Base-by-base conservation (phyloP, 1,140 invertebrate genomes). In the Carcinoscorpius rotundicauda region DNA sequence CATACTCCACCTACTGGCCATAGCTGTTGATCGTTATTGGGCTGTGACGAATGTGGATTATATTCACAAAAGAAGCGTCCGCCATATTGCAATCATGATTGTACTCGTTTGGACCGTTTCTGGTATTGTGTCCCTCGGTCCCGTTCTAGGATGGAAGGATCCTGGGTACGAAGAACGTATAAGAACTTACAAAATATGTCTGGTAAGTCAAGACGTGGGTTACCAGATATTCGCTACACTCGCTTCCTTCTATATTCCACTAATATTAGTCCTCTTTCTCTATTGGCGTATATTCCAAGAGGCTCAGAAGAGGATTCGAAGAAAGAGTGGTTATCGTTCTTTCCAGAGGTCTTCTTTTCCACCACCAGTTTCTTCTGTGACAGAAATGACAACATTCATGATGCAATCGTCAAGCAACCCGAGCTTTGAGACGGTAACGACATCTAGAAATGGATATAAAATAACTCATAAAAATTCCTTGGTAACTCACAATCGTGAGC, bases 261-360 rank as follows among this genome's bases (percentile, higher is more conserved):
- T 91, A 73, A 93, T 92, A 77, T 92, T 98, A 75, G 97, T 99
- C 90, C 90, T 97, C 66, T 97, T 98, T 80, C 91, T 99, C 59
- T 99, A 99, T 81, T 93, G 97, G 75, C 84, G 93, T 75, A 99
- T 99, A 80, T 99, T 98, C 79, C 92, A 87, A 78, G 95, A 93
- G 8, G 94, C 95, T 55, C 91, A 95, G 75, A 89, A 89, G 50
- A 78, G 92, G 57, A 91, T 92, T 64, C 81, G 91, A 67, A 82
- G 86, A 68, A 80, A 87, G 70, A 61, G 67, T 5, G 76, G 84
- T 29, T 29, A 29, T 29, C 29, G 29, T 29, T 29, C 29, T 29
- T 29, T 29, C 29, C 29, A 29, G 29, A 29, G 29, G 29, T 29
- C 29, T 29, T 29, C 29, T 29, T 29, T 29, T 29, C 29, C 29